Evolutionary conservation across 1,140 invertebrate genomes (phyloP).

Genomic region (Hylaeus anthracinus): DNA sequence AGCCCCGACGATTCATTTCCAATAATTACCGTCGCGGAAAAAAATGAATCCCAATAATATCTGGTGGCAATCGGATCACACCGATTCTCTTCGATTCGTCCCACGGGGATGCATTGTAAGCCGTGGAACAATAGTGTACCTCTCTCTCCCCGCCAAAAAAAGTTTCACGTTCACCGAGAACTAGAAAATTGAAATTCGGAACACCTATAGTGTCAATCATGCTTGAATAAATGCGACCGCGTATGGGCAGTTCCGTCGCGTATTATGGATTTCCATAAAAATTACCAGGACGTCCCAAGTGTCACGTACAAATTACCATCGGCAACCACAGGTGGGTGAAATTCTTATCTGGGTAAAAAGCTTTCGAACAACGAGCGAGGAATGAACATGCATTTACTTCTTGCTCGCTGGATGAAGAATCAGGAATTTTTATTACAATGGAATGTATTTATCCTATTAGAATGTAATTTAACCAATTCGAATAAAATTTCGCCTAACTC

Average conservation of each 20-base stretch:
- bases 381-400: too few species aligned
- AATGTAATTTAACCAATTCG: too few species aligned
- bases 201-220: neutral
- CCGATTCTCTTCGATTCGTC: neutral
- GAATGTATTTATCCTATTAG: too few species aligned
- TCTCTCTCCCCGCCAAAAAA: neutral
- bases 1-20: conserved; percentile 13
- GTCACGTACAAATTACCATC: neutral
- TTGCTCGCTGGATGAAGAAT: too few species aligned
- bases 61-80: conserved; percentile 19
- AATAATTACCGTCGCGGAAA: conserved; percentile 29
- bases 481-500: too few species aligned
- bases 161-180: neutral
- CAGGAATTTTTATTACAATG: too few species aligned
- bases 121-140: neutral
- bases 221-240: neutral
- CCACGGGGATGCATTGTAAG: neutral
- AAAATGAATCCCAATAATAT: conserved; percentile 30
- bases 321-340: neutral
- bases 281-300: too few species aligned
- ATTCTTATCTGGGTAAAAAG: too few species aligned
- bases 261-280: too few species aligned
- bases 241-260: too few species aligned
- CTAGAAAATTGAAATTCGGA: neutral
- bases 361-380: too few species aligned